A percentile compares a stretch with the other conserved stretches of the same genome.
These are phyloP conservation scores for Merops nubicus DNA, from an alignment of 2,113 vertebrate species.

Conservation along the genomic window DNA sequence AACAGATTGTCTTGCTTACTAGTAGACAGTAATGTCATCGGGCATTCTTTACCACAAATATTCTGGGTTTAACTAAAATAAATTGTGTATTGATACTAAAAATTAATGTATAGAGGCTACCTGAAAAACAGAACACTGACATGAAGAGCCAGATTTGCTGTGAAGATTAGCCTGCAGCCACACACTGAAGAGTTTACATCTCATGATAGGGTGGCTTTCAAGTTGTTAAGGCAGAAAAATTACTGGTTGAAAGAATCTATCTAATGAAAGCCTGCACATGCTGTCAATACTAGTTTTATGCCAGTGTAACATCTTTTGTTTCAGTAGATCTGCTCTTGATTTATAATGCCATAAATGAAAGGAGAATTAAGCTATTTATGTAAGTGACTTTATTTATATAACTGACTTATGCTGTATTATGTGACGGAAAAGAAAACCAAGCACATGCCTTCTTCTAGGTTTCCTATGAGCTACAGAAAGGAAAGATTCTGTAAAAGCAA, in stretches of 20 bases:
- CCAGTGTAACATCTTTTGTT: slow-evolving; percentile 30
- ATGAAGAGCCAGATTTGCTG: not conserved
- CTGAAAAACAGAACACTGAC: not conserved
- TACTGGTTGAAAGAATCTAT: not conserved
- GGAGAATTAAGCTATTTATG: slow-evolving; percentile 66
- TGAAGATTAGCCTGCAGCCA: not conserved
- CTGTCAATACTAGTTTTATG: not conserved
- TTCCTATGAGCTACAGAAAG: not conserved
- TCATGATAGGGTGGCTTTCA: not conserved
- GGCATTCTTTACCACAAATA: not conserved
- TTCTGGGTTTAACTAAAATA: not conserved
- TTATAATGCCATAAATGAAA: slow-evolving; percentile 55
- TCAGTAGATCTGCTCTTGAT: slow-evolving; percentile 38
- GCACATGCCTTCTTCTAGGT: not conserved
- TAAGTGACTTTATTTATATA: slow-evolving; percentile 68
- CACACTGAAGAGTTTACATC: not conserved
- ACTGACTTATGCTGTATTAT: slow-evolving; percentile 50
- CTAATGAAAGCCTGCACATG: not conserved
- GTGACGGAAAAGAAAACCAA: slow-evolving; percentile 13
- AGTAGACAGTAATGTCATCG: not conserved
- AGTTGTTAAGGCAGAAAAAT: not conserved
- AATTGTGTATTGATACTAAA: not conserved
- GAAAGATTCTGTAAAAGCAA: not conserved
- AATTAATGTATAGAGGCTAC: not conserved
- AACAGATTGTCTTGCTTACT: not conserved